A percentile compares a stretch with the other conserved stretches of the same genome.
These are phyloP conservation scores for Ochropleura leucogaster DNA, from an alignment of 2,888 invertebrate genomes.

Conservation along the genomic window DNA sequence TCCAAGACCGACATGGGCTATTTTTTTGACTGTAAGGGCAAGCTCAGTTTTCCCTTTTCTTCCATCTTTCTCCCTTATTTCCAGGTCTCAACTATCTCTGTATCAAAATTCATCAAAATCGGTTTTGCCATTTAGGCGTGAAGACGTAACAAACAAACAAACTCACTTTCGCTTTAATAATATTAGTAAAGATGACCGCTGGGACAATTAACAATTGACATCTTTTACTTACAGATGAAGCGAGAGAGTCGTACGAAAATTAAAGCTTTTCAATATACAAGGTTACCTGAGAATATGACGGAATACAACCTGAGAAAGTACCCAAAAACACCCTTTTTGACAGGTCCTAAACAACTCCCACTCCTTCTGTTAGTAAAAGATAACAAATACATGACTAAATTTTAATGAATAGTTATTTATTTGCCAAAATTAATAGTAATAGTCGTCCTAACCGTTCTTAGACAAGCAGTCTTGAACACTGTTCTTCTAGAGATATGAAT, in stretches of 20 bases:
- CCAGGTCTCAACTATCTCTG: too few relatives aligned
- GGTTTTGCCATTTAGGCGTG: too few relatives aligned
- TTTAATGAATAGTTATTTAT: not conserved
- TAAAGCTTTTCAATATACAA: conserved; percentile 20
- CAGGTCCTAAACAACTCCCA: not conserved
- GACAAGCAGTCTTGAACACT: not conserved
- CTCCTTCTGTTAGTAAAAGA: conserved; percentile 34
- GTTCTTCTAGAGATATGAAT: not conserved
- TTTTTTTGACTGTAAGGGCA: too few relatives aligned
- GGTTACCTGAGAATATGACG: conserved; percentile 14
- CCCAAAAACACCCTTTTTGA: not conserved
- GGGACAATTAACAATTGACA: not conserved
- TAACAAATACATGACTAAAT: not conserved
- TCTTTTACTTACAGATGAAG: conserved; percentile 43
- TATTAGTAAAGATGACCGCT: not conserved
- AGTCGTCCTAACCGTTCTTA: not conserved
- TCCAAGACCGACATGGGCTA: too few relatives aligned
- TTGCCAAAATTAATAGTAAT: not conserved
- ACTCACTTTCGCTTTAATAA: not conserved
- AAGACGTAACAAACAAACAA: too few relatives aligned
- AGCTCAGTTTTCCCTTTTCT: too few relatives aligned
- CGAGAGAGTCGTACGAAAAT: conserved; percentile 18
- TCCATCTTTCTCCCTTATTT: too few relatives aligned
- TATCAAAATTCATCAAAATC: too few relatives aligned
- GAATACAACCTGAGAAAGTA: conserved; percentile 1